These are phyloP conservation scores for Dryas iulia DNA, from an alignment of 1,140 invertebrate species.

Conservation along the genomic window DNA sequence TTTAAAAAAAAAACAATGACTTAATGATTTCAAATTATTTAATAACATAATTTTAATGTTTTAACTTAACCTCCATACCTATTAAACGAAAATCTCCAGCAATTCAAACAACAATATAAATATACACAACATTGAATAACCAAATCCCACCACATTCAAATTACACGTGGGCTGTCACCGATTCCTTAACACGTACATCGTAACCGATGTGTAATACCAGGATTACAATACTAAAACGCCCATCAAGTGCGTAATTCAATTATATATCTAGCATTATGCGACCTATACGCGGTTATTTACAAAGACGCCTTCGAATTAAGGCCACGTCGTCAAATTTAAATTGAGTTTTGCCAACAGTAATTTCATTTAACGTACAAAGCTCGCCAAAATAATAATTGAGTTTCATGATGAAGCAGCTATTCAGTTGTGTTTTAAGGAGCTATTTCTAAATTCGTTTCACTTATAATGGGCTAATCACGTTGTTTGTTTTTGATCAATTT, in stretches of 20 bases:
- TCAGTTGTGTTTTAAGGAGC: conserved; percentile 33
- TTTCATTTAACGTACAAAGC: conserved; percentile 52
- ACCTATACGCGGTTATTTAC: conserved; percentile 44
- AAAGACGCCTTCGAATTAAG: conserved; percentile 51
- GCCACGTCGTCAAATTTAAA: conserved; percentile 62
- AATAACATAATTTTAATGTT: too few relatives aligned
- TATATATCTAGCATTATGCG: conserved; percentile 31
- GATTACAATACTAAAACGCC: conserved; percentile 21
- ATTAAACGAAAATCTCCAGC: too few relatives aligned
- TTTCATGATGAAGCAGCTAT: conserved; percentile 44
- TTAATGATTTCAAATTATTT: too few relatives aligned
- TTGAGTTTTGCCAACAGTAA: conserved; percentile 67
- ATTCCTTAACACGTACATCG: background rate
- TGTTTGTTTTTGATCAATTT: conserved; percentile 4
- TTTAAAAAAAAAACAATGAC: too few relatives aligned
- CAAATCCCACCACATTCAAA: background rate
- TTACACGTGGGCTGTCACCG: background rate
- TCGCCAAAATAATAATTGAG: conserved; percentile 69
- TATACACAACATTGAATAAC: background rate
- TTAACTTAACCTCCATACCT: too few relatives aligned
- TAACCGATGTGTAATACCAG: conserved; percentile 11
- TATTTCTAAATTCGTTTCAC: conserved; percentile 28
- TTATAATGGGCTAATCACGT: conserved; percentile 23
- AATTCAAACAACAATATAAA: too few relatives aligned
- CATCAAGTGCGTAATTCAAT: conserved; percentile 23